phyloP scores from a whole-genome alignment of 2,797 vertebrate species.

The Channallabes apus region DNA sequence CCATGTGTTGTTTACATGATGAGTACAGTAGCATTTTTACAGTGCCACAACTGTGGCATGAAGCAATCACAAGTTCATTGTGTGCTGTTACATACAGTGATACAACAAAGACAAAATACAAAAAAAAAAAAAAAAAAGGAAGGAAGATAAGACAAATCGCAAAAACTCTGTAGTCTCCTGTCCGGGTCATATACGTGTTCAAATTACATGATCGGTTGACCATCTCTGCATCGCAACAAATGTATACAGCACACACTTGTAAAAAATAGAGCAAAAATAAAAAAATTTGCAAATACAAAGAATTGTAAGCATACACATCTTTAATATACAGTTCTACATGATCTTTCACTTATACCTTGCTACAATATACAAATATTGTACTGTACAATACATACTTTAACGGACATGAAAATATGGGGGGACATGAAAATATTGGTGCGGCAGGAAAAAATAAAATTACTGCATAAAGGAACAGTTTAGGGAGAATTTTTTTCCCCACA shows the following conservation, averaged over 20 bases:
- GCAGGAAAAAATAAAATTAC: neutral
- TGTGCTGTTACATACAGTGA: conserved; percentile 35
- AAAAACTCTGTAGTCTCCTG: conserved; percentile 5
- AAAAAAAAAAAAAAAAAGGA: too few species aligned
- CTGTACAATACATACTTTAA: conserved; percentile 39
- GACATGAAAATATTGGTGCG: neutral
- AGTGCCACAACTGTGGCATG: conserved; percentile 27
- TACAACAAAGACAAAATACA: neutral
- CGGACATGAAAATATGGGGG: neutral
- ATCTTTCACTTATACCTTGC: conserved; percentile 43
- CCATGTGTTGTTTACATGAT: conserved; percentile 28
- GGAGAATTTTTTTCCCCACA: neutral
- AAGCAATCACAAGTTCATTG: conserved; percentile 33
- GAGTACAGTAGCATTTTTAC: conserved; percentile 47
- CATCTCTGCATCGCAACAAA: conserved; percentile 4
- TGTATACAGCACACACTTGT: conserved; percentile 24
- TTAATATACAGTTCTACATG: conserved; percentile 47
- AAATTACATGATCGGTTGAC: neutral
- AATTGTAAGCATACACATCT: conserved; percentile 50
- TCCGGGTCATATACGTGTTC: neutral
- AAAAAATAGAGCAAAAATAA: conserved; percentile 21
- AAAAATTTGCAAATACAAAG: conserved; percentile 38
- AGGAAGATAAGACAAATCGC: neutral
- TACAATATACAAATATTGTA: conserved; percentile 51
- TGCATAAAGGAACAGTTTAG: neutral